Evolutionary conservation across 2,888 invertebrate genomes (phyloP).

Genomic region (Hedychridium roseum): DNA sequence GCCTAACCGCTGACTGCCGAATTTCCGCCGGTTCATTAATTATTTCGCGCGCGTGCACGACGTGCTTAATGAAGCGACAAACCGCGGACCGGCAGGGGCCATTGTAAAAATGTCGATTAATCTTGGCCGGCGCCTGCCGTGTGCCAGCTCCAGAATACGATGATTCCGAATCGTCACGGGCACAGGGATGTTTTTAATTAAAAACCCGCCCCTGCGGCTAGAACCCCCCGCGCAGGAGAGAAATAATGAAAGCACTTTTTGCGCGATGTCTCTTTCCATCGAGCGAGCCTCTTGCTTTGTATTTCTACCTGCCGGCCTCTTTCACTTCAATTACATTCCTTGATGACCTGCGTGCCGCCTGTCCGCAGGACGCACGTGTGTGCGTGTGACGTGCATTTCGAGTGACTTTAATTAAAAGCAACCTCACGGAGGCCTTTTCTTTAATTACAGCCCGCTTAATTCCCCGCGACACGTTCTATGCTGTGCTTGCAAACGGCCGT

Average conservation of each 20-base stretch:
- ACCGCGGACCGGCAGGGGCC: neutral
- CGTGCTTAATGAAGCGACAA: no score
- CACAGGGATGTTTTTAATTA: slow-evolving; percentile 35
- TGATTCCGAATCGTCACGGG: slow-evolving; percentile 11
- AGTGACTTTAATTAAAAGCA: slow-evolving; percentile 35
- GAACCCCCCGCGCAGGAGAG: neutral
- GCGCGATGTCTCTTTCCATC: no score
- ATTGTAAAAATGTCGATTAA: slow-evolving; percentile 6
- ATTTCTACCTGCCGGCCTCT: no score
- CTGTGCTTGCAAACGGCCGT: no score
- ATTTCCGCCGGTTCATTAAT: no score
- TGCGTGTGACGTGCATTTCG: slow-evolving; percentile 27
- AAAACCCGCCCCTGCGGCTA: slow-evolving; percentile 13
- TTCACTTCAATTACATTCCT: slow-evolving; percentile 35
- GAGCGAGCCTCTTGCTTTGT: no score
- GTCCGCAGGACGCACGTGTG: slow-evolving; percentile 12
- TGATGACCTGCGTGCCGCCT: slow-evolving; percentile 23
- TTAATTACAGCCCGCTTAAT: slow-evolving; percentile 24
- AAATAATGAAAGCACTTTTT: no score
- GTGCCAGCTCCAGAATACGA: neutral
- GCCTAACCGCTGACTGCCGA: no score
- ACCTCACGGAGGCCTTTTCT: slow-evolving; percentile 17
- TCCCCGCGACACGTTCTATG: slow-evolving; percentile 1
- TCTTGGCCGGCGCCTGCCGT: slow-evolving; percentile 2
- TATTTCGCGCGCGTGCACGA: no score